Evolutionary conservation across 2,888 invertebrate species (phyloP), one percentile per base, ranked within the genome.

Genomic region (Cephus pulcher): DNA sequence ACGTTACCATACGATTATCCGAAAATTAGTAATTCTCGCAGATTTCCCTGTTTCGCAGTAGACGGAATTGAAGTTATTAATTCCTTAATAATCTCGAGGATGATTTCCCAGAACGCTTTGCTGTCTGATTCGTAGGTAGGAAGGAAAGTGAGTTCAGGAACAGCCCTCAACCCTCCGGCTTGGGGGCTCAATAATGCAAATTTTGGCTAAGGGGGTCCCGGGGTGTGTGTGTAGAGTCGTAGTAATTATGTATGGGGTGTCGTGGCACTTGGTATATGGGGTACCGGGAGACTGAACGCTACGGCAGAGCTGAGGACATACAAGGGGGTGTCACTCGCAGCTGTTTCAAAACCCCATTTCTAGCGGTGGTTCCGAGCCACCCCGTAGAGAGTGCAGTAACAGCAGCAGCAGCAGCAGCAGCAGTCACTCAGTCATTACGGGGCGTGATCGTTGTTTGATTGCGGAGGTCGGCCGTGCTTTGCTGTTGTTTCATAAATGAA

Each of bases 401-500:
- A 86, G 87, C 82, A 83, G 83, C 86, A 86, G 86, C 12, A 37
- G 12, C 12, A 86, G 87, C 82, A 83, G 84, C 85, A 82, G 83
- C 86, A 86, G 86, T 86, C 87, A 83, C 83, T 84, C 85, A 84
- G 87, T 88, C 87, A 88, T 88, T 88, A 86, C 84, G 84, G 87
- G 87, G 88, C 85, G 88, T 87, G 88, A 89, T 88, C 86, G 87
- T 83, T 86, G 86, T 88, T 89, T 89, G 88, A 88, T 88, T 86
- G 87, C 86, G 81, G 84, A 86, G 86, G 84, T 80, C 79, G 86
- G 80, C 79, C 87, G 82, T 83, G 80, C 76, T 30, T 70, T 34
- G 71, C 33, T 30, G 71, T 70, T 70, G 71, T 70, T 70, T 70
- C 71, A 70, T 70, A 70, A 32, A 33, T 34, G 71, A 70, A 70